phyloP scores from a whole-genome alignment of 2,888 invertebrate species.

The Rhyacophila evoluta region DNA sequence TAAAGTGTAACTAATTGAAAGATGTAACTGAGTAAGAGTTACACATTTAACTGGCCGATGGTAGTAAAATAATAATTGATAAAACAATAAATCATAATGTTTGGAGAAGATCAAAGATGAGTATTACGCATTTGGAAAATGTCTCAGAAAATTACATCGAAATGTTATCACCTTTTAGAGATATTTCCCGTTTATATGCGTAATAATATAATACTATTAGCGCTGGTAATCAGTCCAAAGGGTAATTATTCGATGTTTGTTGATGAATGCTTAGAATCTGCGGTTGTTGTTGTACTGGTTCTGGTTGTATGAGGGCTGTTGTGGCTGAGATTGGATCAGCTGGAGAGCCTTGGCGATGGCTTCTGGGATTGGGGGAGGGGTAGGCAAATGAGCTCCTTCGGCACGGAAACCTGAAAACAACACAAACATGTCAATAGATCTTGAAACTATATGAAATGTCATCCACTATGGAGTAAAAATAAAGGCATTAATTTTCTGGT shows the following conservation, averaged over 20 bases:
- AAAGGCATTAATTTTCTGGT: too few species aligned
- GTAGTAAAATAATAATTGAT: neutral
- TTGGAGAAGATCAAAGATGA: neutral
- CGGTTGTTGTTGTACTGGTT: constrained; percentile 55
- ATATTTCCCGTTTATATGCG: neutral
- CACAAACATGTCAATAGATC: too few species aligned
- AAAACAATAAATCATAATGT: neutral
- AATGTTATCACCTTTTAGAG: neutral
- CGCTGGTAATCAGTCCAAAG: constrained; percentile 22
- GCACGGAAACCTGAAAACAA: constrained; percentile 72
- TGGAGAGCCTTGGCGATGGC: constrained; percentile 70
- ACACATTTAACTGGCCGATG: neutral
- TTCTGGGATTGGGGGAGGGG: constrained; percentile 74
- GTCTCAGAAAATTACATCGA: neutral
- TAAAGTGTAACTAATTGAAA: neutral
- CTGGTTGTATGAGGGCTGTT: constrained; percentile 60
- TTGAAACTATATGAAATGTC: too few species aligned
- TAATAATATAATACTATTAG: constrained; percentile 9
- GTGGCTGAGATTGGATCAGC: constrained; percentile 62
- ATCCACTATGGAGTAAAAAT: too few species aligned
- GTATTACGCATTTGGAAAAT: neutral
- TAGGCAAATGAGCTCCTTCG: constrained; percentile 73
- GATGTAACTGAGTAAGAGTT: neutral
- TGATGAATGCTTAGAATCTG: constrained; percentile 44
- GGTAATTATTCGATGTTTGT: constrained; percentile 2